Conservation (phyloP, 2,113 vertebrate species). For the Brienomyrus brachyistius region DNA sequence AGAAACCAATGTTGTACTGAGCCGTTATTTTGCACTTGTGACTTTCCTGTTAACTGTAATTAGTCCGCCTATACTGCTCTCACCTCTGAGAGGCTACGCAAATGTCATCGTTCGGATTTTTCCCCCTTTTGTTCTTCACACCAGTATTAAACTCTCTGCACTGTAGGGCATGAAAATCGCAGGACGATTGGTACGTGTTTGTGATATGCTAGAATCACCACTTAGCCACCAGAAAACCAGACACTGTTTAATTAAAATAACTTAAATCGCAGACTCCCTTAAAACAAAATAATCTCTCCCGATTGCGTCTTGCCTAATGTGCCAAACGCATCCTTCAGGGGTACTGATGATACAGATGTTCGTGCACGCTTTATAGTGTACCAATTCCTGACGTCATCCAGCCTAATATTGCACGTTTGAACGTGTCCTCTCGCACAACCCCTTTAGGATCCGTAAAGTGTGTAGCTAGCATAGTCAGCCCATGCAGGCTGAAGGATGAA, state of each 20-base stretch:
- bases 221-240: not conserved
- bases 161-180: not conserved
- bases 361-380: not conserved
- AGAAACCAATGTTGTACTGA: not conserved
- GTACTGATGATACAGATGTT: not conserved
- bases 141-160: not conserved
- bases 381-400: constrained; percentile 20
- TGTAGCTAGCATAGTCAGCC: not conserved
- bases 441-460: constrained; percentile 11
- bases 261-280: not conserved
- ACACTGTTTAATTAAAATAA: not conserved
- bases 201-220: not conserved
- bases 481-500: not conserved
- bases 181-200: not conserved
- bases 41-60: not conserved
- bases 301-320: not conserved
- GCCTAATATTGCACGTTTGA: constrained; percentile 7
- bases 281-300: not conserved
- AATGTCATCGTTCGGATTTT: not conserved
- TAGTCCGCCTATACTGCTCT: not conserved
- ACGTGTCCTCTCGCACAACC: not conserved
- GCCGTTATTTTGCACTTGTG: not conserved
- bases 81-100: not conserved
- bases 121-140: not conserved
- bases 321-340: not conserved